Evolutionary conservation across 2,888 invertebrate species (phyloP).

Genomic region (Andrena haemorrhoa): DNA sequence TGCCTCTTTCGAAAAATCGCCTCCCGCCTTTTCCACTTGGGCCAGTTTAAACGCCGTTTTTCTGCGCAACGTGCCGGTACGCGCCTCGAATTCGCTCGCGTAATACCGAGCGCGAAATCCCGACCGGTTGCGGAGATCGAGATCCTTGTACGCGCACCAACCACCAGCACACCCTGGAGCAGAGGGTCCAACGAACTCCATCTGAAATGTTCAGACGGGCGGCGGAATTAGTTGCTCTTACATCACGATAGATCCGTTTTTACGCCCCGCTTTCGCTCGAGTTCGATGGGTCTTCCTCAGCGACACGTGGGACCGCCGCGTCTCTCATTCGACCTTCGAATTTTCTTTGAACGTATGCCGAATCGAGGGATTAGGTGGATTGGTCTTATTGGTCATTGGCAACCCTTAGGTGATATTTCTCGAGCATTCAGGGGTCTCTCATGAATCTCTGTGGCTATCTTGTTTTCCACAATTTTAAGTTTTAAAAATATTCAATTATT

Average conservation of each 20-base stretch:
- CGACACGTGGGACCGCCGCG: too few relatives aligned
- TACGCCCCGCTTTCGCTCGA: too few relatives aligned
- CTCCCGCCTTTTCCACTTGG: conserved; percentile 81
- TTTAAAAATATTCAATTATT: too few relatives aligned
- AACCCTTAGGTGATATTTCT: too few relatives aligned
- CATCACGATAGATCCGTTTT: neutral
- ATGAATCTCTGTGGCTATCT: too few relatives aligned
- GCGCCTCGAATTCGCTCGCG: conserved; percentile 73
- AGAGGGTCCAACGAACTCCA: conserved; percentile 61
- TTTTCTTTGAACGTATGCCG: too few relatives aligned
- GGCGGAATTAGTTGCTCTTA: neutral
- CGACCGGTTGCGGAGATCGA: conserved; percentile 58
- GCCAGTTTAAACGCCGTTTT: conserved; percentile 79
- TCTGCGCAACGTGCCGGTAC: conserved; percentile 68
- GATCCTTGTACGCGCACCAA: conserved; percentile 18
- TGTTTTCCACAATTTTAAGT: too few relatives aligned
- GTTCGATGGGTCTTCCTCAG: too few relatives aligned
- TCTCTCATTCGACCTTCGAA: too few relatives aligned
- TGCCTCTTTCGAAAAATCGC: conserved; percentile 82
- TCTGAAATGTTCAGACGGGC: neutral
- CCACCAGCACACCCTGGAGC: conserved; percentile 28
- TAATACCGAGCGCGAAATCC: conserved; percentile 63
- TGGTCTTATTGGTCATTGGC: too few relatives aligned
- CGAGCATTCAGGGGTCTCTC: too few relatives aligned
- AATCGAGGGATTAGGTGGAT: too few relatives aligned